A percentile compares a stretch with the other conserved stretches of the same genome.
phyloP scores from a whole-genome alignment of 1,140 invertebrate genomes.

The Teleogryllus occipitalis region DNA sequence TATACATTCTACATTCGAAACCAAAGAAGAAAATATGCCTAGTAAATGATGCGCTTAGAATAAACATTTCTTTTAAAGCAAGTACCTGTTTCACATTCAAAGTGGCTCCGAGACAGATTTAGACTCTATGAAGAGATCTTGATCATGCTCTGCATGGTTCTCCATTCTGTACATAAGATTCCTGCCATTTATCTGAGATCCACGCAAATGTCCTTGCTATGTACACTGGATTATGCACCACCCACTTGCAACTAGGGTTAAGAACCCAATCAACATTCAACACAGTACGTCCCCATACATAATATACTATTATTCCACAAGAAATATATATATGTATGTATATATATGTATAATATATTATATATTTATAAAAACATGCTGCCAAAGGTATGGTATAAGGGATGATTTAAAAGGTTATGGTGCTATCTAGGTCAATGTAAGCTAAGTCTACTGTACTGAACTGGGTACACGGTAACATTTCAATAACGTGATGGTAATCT shows the following conservation, averaged over 20 bases:
- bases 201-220: not conserved
- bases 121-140: not conserved
- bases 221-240: not conserved
- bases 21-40: no score
- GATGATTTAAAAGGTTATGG: slow-evolving; percentile 11
- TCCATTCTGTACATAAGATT: not conserved
- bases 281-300: not conserved
- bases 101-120: not conserved
- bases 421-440: slow-evolving; percentile 8
- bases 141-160: not conserved
- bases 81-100: not conserved
- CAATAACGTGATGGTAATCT: not conserved
- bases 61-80: not conserved
- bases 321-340: slow-evolving; percentile 2
- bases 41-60: no score
- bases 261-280: not conserved
- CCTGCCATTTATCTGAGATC: not conserved
- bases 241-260: not conserved
- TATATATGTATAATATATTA: not conserved
- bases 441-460: slow-evolving; percentile 14
- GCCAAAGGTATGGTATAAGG: slow-evolving; percentile 13
- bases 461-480: slow-evolving; percentile 12
- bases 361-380: slow-evolving; percentile 16
- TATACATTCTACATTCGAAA: no score
- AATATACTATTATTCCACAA: not conserved